phyloP scores from a whole-genome alignment of 1,140 invertebrate species.

The Oscheius sp. region DNA sequence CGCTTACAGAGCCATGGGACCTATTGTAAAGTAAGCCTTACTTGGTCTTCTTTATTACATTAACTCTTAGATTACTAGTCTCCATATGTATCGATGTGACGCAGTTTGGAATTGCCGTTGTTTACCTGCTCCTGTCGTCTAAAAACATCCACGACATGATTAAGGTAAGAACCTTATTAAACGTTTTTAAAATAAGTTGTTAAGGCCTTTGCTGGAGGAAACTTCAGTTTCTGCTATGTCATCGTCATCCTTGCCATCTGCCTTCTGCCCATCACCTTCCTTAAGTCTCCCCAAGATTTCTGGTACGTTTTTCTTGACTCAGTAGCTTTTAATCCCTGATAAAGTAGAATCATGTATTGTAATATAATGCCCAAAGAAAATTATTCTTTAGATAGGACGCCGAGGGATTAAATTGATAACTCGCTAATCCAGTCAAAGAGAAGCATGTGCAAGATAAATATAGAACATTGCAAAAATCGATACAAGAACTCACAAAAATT shows the following conservation, averaged over 20 bases:
- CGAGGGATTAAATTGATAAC: too few relatives aligned
- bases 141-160: conserved; percentile 66
- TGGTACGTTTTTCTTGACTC: conserved; percentile 60
- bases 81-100: conserved; percentile 68
- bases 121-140: conserved; percentile 72
- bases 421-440: not conserved
- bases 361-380: too few relatives aligned
- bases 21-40: conserved; percentile 6
- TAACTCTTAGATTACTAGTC: conserved; percentile 61
- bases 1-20: conserved; percentile 27
- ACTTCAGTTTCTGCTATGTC: conserved; percentile 67
- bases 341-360: too few relatives aligned
- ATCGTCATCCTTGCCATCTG: conserved; percentile 69
- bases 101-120: conserved; percentile 71
- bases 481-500: too few relatives aligned
- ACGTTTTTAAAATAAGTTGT: not conserved
- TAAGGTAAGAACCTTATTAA: conserved; percentile 48
- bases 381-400: not conserved
- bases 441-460: not conserved
- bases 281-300: conserved; percentile 74
- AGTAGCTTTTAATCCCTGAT: too few relatives aligned
- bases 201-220: conserved; percentile 63
- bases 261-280: conserved; percentile 70
- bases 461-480: not conserved
- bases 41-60: not conserved